Evolutionary conservation across 2,888 invertebrate species (phyloP).

Genomic region (Leptopilina syphax): DNA sequence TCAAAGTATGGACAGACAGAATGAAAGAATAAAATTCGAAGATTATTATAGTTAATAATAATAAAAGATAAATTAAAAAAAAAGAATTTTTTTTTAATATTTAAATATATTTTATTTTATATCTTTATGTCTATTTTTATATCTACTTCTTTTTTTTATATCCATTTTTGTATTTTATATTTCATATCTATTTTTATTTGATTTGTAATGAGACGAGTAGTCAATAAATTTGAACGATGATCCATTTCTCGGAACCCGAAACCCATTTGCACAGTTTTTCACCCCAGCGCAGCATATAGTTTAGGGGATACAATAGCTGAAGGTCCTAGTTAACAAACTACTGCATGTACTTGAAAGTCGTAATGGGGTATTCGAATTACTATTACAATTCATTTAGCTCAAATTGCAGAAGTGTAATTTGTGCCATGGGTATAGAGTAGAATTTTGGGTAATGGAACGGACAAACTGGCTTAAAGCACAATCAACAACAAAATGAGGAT

Average conservation of each 20-base stretch:
- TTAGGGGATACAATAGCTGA: background rate
- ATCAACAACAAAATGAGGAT: constrained; percentile 1
- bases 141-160: too few species aligned
- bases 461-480: constrained; percentile 25
- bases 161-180: background rate
- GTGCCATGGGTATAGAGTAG: constrained; percentile 26
- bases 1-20: too few species aligned
- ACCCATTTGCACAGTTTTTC: background rate
- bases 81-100: too few species aligned
- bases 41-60: too few species aligned
- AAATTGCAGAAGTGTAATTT: constrained; percentile 34
- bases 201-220: background rate
- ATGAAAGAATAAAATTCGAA: too few species aligned
- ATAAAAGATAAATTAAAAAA: too few species aligned
- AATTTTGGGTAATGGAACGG: constrained; percentile 35
- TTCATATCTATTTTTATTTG: background rate
- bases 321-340: constrained; percentile 11
- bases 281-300: background rate
- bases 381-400: constrained; percentile 19
- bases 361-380: constrained; percentile 16
- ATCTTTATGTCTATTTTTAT: too few species aligned
- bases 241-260: background rate
- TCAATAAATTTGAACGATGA: background rate
- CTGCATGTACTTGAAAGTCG: background rate
- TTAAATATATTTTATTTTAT: too few species aligned